These are phyloP conservation scores for Sebastes nivosus DNA, from an alignment of 2,797 vertebrate species.

Conservation along the genomic window DNA sequence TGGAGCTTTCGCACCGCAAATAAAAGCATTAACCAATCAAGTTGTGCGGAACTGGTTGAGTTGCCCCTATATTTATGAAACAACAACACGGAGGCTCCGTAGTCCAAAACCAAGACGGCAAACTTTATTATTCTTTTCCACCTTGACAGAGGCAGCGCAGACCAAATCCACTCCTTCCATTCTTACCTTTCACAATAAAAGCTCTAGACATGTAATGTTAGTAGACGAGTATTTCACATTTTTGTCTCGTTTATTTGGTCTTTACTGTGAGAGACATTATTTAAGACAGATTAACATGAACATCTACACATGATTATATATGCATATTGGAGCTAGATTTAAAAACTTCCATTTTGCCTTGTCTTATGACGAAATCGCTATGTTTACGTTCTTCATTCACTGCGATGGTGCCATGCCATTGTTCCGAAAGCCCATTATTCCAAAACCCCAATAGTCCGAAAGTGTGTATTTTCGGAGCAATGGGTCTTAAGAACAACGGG, in stretches of 20 bases:
- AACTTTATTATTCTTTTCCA: too few species aligned
- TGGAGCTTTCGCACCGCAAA: too few species aligned
- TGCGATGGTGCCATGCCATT: too few species aligned
- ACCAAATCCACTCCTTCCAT: too few species aligned
- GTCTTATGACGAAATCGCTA: neutral
- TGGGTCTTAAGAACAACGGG: neutral
- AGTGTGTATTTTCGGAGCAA: neutral
- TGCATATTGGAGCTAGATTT: neutral
- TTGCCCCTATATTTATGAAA: too few species aligned
- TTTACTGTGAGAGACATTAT: constrained; percentile 17
- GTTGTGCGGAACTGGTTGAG: too few species aligned
- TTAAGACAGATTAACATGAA: neutral
- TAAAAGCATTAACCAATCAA: too few species aligned
- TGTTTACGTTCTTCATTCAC: neutral
- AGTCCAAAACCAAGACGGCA: too few species aligned
- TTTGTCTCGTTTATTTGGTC: neutral
- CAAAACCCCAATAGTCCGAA: too few species aligned
- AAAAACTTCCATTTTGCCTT: neutral
- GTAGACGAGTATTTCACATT: neutral
- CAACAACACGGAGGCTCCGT: too few species aligned
- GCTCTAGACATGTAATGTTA: neutral
- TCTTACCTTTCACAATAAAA: neutral
- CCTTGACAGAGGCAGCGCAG: too few species aligned
- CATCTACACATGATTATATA: neutral
- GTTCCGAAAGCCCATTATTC: neutral